A percentile compares a stretch with the other conserved stretches of the same genome.
These are phyloP conservation scores for Epinotia ramella DNA, from an alignment of 2,888 invertebrate genomes.

Conservation along the genomic window DNA sequence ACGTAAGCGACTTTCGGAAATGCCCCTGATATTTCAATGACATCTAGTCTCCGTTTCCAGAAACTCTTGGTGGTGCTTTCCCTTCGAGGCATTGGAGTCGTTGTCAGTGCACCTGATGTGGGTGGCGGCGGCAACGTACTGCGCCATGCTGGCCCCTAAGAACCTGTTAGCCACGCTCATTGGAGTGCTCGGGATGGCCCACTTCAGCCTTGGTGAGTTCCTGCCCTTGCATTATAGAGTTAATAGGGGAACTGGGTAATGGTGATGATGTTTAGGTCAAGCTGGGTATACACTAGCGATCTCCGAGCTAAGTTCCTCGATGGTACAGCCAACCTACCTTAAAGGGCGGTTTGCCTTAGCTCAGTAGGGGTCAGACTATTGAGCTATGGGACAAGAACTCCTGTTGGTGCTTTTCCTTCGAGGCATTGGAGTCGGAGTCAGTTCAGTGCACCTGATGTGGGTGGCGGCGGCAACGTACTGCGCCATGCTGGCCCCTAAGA, in stretches of 20 bases:
- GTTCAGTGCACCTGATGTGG: constrained; percentile 96
- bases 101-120: constrained; percentile 95
- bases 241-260: constrained; percentile 29
- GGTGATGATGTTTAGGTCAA: neutral
- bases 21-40: too few relatives aligned
- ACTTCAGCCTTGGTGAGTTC: constrained; percentile 92
- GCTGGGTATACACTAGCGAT: too few relatives aligned
- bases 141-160: constrained; percentile 93
- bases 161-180: constrained; percentile 93
- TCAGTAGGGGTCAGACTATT: too few relatives aligned
- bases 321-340: too few relatives aligned
- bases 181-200: constrained; percentile 94
- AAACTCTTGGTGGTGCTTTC: constrained; percentile 95
- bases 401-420: constrained; percentile 96
- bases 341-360: too few relatives aligned
- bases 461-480: constrained; percentile 96
- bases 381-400: too few relatives aligned
- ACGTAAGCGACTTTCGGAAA: too few relatives aligned
- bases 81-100: constrained; percentile 94
- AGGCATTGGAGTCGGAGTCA: constrained; percentile 93
- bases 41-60: constrained; percentile 67
- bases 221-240: constrained; percentile 37
- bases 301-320: too few relatives aligned
- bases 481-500: constrained; percentile 92
- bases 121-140: constrained; percentile 96